Percentiles rank a stretch among this genome's conserved stretches.
These are phyloP conservation scores for Loris lydekkerianus DNA, from an alignment of 2,797 vertebrate genomes.

Conservation along the genomic window DNA sequence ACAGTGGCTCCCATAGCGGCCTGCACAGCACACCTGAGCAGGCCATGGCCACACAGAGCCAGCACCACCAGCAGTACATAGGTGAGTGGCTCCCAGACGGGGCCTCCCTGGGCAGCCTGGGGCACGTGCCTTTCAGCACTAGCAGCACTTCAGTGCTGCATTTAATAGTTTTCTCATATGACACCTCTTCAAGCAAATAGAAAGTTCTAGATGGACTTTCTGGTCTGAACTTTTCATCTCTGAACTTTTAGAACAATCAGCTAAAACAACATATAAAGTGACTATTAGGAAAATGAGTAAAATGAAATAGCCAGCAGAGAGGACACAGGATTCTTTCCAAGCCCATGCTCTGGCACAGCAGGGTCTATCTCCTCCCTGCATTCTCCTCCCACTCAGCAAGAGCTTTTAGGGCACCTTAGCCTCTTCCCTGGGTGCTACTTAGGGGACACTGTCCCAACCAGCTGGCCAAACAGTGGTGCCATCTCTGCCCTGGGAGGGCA, in stretches of 20 bases:
- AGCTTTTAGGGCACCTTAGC: background rate
- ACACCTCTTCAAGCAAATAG: background rate
- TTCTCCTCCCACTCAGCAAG: too few species aligned
- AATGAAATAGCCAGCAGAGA: background rate
- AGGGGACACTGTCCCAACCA: background rate
- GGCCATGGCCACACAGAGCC: conserved; percentile 95
- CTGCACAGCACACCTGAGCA: conserved; percentile 94
- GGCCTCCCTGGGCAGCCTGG: too few species aligned
- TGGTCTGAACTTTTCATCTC: background rate
- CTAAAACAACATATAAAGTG: background rate
- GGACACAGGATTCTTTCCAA: background rate
- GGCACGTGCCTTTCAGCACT: background rate
- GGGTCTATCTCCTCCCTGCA: background rate
- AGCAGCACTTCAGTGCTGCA: too few species aligned
- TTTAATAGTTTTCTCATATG: background rate
- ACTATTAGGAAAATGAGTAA: background rate
- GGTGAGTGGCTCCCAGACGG: conserved; percentile 88
- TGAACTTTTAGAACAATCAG: background rate
- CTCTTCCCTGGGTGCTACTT: background rate
- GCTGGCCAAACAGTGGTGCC: background rate
- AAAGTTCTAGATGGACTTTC: background rate
- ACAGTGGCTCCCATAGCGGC: conserved; percentile 91
- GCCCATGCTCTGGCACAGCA: background rate
- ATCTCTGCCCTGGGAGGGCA: rapidly evolving
- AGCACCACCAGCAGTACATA: conserved; percentile 99